Evolutionary conservation across 1,140 invertebrate genomes (phyloP).

Genomic region (Magallana angulata): DNA sequence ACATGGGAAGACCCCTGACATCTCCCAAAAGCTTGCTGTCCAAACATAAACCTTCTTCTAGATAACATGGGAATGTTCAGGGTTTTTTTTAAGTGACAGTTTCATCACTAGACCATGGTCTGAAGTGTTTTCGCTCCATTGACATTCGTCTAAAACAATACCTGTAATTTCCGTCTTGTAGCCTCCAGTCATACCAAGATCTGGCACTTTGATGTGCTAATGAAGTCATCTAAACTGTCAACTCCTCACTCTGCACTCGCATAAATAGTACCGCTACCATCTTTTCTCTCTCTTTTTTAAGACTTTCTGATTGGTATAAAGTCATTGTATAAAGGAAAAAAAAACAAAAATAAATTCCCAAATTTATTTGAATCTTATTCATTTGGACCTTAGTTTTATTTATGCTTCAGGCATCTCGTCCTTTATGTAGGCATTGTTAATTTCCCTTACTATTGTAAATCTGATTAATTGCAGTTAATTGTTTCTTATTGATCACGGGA

Average conservation of each 20-base stretch:
- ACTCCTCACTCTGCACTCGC: background rate
- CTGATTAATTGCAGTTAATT: conserved; percentile 30
- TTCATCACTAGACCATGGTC: background rate
- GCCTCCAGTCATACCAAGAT: conserved; percentile 3
- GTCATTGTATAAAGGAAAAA: no score
- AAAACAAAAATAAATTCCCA: background rate
- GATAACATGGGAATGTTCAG: background rate
- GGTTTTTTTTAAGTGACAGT: background rate
- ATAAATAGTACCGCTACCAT: background rate
- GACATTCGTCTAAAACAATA: conserved; percentile 27
- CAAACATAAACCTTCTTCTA: background rate
- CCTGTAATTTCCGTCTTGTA: background rate
- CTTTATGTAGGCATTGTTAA: background rate
- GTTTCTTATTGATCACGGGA: conserved; percentile 20
- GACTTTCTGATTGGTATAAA: no score
- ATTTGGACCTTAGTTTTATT: background rate
- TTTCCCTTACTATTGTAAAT: background rate
- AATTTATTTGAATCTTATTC: background rate
- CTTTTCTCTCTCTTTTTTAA: background rate
- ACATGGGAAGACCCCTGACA: background rate
- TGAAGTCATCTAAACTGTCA: conserved; percentile 27
- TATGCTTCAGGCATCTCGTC: background rate
- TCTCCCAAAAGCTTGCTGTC: background rate
- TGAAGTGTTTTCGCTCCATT: conserved; percentile 24
- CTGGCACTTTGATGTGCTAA: conserved; percentile 32